Percentiles rank a stretch among this genome's conserved stretches.
These are phyloP conservation scores for Corythaixoides concolor DNA, from an alignment of 2,113 vertebrate species.

Conservation along the genomic window DNA sequence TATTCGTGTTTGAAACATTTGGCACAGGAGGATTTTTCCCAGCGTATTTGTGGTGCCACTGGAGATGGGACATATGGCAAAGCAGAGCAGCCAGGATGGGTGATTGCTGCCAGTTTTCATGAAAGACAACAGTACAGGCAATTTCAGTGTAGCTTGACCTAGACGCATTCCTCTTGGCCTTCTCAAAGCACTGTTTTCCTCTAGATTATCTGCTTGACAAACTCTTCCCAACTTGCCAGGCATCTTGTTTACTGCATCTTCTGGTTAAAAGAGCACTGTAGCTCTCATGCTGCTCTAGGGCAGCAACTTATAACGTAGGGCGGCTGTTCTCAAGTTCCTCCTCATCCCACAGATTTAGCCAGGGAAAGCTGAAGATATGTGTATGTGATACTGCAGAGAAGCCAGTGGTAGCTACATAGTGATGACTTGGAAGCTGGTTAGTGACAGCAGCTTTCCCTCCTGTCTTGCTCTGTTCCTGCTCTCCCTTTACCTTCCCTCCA, in stretches of 20 bases:
- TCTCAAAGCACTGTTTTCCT: neutral
- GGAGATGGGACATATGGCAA: conserved; percentile 3
- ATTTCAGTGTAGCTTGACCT: neutral
- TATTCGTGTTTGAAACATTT: conserved; percentile 36
- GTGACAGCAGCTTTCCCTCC: neutral
- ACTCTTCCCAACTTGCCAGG: neutral
- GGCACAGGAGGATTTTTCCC: neutral
- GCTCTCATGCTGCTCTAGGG: neutral
- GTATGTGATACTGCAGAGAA: neutral
- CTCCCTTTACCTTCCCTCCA: neutral
- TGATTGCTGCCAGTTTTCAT: neutral
- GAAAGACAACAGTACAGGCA: neutral
- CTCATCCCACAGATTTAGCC: neutral
- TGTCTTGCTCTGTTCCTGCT: neutral
- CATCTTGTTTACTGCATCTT: neutral
- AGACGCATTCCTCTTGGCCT: neutral
- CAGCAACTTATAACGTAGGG: neutral
- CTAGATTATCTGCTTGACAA: neutral
- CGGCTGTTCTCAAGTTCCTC: neutral
- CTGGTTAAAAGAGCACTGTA: neutral
- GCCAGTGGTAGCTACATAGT: neutral
- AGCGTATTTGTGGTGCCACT: neutral
- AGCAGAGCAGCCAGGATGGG: neutral
- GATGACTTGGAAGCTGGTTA: neutral
- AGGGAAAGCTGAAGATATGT: neutral